A percentile compares a stretch with the other conserved stretches of the same genome.
Conservation (phyloP, 2,888 invertebrate genomes). For the Gari tellinella region DNA sequence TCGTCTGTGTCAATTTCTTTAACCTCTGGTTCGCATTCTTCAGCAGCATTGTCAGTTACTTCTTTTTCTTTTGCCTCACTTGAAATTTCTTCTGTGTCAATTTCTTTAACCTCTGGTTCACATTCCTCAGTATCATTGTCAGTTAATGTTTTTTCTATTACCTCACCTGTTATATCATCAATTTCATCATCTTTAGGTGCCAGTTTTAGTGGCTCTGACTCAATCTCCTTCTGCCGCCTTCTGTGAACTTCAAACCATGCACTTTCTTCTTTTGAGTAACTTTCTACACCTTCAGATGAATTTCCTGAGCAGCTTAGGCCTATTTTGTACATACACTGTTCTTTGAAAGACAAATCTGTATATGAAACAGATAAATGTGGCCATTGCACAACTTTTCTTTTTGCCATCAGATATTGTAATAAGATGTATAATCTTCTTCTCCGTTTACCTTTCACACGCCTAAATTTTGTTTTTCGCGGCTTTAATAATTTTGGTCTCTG, state of each 20-base stretch:
- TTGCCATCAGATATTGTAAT: constrained; percentile 40
- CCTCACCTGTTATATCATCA: not conserved
- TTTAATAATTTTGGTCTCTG: constrained; percentile 45
- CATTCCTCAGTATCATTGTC: not conserved
- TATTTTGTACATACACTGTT: constrained; percentile 60
- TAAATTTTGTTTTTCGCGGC: constrained; percentile 52
- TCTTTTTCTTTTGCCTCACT: not conserved
- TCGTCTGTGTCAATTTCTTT: too few species aligned
- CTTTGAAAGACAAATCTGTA: constrained; percentile 60
- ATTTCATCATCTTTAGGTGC: not conserved
- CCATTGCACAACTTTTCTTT: constrained; percentile 35
- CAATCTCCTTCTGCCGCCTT: constrained; percentile 25
- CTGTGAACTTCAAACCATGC: constrained; percentile 40
- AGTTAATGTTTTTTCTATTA: not conserved
- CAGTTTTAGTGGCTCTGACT: not conserved
- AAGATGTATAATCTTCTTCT: constrained; percentile 45
- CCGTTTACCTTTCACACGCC: constrained; percentile 55
- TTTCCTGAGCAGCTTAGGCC: constrained; percentile 52
- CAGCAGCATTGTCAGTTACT: too few species aligned
- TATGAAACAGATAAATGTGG: constrained; percentile 47
- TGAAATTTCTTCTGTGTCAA: not conserved
- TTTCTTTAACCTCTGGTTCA: not conserved
- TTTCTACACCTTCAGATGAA: constrained; percentile 35
- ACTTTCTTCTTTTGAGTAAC: constrained; percentile 35
- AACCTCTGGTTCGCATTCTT: too few species aligned